Percentiles rank a stretch among this genome's conserved stretches.
Evolutionary conservation across 2,113 vertebrate species (phyloP).

Genomic region (Synodontis membranacea): DNA sequence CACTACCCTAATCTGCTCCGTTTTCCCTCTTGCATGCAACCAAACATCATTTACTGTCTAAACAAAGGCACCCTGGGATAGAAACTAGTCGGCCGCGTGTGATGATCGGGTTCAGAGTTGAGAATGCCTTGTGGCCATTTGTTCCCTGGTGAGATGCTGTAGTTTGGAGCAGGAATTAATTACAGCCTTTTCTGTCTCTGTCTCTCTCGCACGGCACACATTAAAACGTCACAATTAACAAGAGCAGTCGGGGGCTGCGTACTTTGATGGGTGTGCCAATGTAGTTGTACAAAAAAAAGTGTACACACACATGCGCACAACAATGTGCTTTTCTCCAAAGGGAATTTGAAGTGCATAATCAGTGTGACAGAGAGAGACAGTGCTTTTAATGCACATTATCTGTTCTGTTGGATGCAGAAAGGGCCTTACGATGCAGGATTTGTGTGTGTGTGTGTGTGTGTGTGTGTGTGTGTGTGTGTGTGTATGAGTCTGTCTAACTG

Average conservation of each 20-base stretch:
- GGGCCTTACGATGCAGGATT: constrained; percentile 10
- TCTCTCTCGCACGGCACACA: constrained; percentile 17
- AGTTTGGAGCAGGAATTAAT: constrained; percentile 44
- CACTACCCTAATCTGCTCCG: neutral
- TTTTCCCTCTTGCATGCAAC: neutral
- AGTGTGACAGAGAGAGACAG: constrained; percentile 22
- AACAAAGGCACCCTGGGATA: constrained; percentile 23
- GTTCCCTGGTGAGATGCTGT: constrained; percentile 16
- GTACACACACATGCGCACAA: neutral
- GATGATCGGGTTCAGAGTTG: constrained; percentile 13
- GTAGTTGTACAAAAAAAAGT: constrained; percentile 33
- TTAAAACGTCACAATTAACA: constrained; percentile 44
- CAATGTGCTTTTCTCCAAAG: neutral
- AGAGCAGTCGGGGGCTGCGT: constrained; percentile 28
- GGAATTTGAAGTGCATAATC: constrained; percentile 29
- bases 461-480: constrained; percentile 5
- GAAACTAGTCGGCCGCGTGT: neutral
- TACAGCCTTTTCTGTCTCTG: neutral
- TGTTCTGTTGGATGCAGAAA: constrained; percentile 16
- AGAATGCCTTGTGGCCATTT: constrained; percentile 25
- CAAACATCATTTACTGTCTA: constrained; percentile 11
- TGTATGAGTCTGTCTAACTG: constrained; percentile 1
- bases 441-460: constrained; percentile 13
- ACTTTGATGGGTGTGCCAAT: constrained; percentile 30
- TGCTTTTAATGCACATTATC: constrained; percentile 45